phyloP scores from a whole-genome alignment of 2,797 vertebrate genomes.

The Cyprinella venusta region DNA sequence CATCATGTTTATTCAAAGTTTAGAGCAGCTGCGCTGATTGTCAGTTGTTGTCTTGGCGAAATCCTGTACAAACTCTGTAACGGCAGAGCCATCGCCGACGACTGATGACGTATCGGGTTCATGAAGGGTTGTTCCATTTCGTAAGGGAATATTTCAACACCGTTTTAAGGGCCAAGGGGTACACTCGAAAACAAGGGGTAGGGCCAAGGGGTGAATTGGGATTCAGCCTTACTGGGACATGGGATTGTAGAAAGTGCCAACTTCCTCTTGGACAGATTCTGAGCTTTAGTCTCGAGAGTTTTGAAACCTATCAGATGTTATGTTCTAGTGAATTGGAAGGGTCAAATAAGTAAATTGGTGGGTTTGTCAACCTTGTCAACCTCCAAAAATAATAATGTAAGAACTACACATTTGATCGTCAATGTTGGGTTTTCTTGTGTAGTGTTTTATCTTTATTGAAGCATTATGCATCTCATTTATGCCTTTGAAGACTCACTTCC shows the following conservation, averaged over 20 bases:
- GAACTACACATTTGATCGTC: background rate
- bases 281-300: background rate
- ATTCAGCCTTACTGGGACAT: background rate
- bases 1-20: too few relatives aligned
- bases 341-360: background rate
- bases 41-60: too few relatives aligned
- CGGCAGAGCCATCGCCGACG: too few relatives aligned
- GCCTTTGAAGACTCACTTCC: background rate
- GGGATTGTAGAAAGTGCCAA: background rate
- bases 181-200: too few relatives aligned
- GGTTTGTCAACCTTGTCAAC: background rate
- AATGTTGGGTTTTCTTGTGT: too few relatives aligned
- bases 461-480: background rate
- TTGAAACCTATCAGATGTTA: background rate
- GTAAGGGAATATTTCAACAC: too few relatives aligned
- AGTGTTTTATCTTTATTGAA: background rate
- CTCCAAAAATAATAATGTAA: background rate
- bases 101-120: too few relatives aligned
- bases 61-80: too few relatives aligned
- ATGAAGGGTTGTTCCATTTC: too few relatives aligned
- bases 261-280: background rate
- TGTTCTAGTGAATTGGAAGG: background rate
- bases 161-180: too few relatives aligned
- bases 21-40: too few relatives aligned
- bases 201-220: too few relatives aligned